Conservation (phyloP, 2,888 invertebrate genomes). For the Matsumyia berberina region DNA sequence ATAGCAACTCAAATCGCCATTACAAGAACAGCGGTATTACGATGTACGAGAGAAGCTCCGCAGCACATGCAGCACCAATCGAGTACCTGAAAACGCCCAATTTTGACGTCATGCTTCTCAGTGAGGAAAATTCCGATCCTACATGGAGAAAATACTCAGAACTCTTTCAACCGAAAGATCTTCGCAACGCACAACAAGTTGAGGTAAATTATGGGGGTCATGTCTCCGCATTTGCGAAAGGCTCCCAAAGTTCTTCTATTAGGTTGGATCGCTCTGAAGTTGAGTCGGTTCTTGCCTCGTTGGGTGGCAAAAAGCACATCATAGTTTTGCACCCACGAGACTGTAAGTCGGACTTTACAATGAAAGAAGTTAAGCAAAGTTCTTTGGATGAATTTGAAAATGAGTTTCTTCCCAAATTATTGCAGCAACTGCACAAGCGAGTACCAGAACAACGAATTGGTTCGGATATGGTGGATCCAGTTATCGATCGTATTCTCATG, state of each 20-base stretch:
- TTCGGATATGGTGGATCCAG: slow-evolving; percentile 53
- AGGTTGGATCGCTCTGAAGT: slow-evolving; percentile 65
- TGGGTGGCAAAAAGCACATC: slow-evolving; percentile 67
- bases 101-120: slow-evolving; percentile 60
- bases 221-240: background rate
- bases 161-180: slow-evolving; percentile 59
- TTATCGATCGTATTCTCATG: slow-evolving; percentile 57
- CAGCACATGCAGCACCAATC: slow-evolving; percentile 23
- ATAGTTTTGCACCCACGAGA: slow-evolving; percentile 68
- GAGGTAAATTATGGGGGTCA: slow-evolving; percentile 68
- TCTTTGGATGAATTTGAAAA: slow-evolving; percentile 71
- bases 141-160: slow-evolving; percentile 59
- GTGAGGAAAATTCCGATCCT: slow-evolving; percentile 57
- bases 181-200: slow-evolving; percentile 32
- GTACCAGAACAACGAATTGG: background rate
- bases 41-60: background rate
- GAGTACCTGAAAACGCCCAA: slow-evolving; percentile 66
- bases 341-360: slow-evolving; percentile 52
- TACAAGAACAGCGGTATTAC: slow-evolving; percentile 6
- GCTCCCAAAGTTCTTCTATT: slow-evolving; percentile 44
- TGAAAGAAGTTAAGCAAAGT: slow-evolving; percentile 7
- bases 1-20: slow-evolving; percentile 28
- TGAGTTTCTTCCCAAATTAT: slow-evolving; percentile 72
- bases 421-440: slow-evolving; percentile 64
- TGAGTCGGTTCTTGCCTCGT: slow-evolving; percentile 60